Base-by-base conservation (phyloP, 1,140 invertebrate genomes). In the Epicauta chinensis region DNA sequence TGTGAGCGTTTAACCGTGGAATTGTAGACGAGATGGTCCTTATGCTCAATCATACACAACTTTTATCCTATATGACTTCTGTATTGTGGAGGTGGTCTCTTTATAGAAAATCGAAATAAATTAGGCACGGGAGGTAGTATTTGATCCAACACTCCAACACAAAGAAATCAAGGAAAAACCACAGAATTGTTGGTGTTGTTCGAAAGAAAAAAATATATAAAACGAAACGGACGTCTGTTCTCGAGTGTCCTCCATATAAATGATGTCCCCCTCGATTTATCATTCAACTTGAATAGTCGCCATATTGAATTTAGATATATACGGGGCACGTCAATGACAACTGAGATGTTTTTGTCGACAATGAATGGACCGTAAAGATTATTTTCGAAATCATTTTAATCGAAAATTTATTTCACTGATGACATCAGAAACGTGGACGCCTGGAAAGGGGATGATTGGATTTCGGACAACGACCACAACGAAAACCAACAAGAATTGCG, bases 181-280 rank as follows among this genome's bases (percentile, higher is more conserved):
- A 7, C 23, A 23, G 39, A 16, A 29, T 16, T 16, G 12, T 16
- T 41, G 12, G 16, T 7, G 5, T n/a, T n/a, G n/a, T n/a, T n/a
- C n/a, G 23, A 5, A 41, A 14, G 7, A n/a, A 9, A 16, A 11
- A 16, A n/a, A 29, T 10, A 41, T 9, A 41, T 9, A 41, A 16
- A n/a, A 15, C 16, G 39, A 12, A 34, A 39, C 29, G 46, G 46
- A 49, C 35, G 37, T 49, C 45, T 47, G 48, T 32, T 34, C 40
- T 51, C 50, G 42, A 51, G 50, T 51, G 40, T 51, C 50, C 46
- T 51, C 40, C 36, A 51, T 36, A 51, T 51, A 51, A 51, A 51
- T 51, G 50, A 51, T 51, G 50, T 51, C 50, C 50, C 23, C 50
- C 50, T 51, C 50, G 50, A 51, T 51, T 51, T 51, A 51, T 51